Base-by-base conservation (phyloP, 1,140 invertebrate genomes). In the Lordiphosa clarofinis region DNA sequence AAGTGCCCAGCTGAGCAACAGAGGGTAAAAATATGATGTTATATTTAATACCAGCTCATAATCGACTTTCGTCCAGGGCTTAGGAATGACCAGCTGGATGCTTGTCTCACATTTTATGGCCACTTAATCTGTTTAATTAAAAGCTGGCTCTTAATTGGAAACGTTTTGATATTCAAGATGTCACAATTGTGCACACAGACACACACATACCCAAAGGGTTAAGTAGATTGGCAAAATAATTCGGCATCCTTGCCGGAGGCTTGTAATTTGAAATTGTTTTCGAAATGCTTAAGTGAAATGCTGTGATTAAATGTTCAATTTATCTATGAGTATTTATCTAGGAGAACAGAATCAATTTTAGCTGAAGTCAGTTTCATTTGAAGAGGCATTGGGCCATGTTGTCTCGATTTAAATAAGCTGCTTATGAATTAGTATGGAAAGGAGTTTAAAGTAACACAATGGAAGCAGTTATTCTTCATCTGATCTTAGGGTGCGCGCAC, bases 41-140 rank as follows among this genome's bases (percentile, higher is more conserved):
- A 56, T 72, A 56, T 81, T 82, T 64, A 75, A 66, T 72, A 76
- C 68, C 62, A 68, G 62, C 72, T 68, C 63, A 76, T 81, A 82
- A 72, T 68, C 72, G 62, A 42, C 24, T 56, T 46, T 35, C 10
- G 7, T 12, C 33, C 44, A 33, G 44, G 19, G n/a, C 8, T 56
- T 24, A 2, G 10, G 12, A 37, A 24, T 40, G 46, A 46, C 50
- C 33, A 46, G 10, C 35, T 49, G 39, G 35, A 47, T 15, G 31
- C 13, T 48, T 37, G 8, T 4, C 13, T 52, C 6, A 0, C 10
- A 5, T 37, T 58, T 72, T 71, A 82, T 81, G 43, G 53, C 49
- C 49, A 73, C 68, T 68, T 76, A 76, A 76, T 69, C 72, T 56
- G 48, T 47, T 81, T 82, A 81, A 81, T 81, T 81, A 81, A 82